Evolutionary conservation across 2,888 invertebrate species (phyloP).

Genomic region (Nemotelus nigrinus): DNA sequence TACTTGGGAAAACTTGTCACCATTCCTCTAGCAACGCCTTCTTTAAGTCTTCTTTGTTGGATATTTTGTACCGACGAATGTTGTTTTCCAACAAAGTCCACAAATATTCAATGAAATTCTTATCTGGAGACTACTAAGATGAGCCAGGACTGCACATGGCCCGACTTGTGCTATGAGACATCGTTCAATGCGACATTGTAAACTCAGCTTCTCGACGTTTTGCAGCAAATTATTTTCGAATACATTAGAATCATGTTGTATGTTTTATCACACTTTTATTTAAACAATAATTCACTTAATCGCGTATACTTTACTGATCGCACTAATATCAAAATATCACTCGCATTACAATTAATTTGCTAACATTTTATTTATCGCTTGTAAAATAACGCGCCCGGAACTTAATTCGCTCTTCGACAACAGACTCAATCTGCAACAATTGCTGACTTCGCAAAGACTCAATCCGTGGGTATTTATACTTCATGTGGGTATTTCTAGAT

Average conservation of each 20-base stretch:
- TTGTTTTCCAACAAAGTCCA: conserved; percentile 14
- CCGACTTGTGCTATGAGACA: neutral
- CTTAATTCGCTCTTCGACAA: no score
- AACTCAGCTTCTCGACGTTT: neutral
- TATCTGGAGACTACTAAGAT: neutral
- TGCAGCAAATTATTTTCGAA: neutral
- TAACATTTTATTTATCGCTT: no score
- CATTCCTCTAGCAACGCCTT: conserved; percentile 9
- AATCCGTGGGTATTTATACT: no score
- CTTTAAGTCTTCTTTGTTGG: neutral
- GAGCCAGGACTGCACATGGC: neutral
- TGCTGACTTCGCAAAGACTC: no score
- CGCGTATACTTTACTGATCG: no score
- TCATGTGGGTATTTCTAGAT: no score
- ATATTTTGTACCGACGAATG: conserved; percentile 6
- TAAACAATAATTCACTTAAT: no score
- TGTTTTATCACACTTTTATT: neutral
- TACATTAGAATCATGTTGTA: no score
- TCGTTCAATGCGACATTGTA: neutral
- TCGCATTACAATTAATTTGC: no score
- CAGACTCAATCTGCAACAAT: no score
- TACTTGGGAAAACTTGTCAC: neutral
- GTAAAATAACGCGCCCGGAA: no score
- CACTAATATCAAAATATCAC: no score
- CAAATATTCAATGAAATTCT: neutral